phyloP scores from a whole-genome alignment of 2,797 vertebrate genomes.

The Lagodon rhomboides region DNA sequence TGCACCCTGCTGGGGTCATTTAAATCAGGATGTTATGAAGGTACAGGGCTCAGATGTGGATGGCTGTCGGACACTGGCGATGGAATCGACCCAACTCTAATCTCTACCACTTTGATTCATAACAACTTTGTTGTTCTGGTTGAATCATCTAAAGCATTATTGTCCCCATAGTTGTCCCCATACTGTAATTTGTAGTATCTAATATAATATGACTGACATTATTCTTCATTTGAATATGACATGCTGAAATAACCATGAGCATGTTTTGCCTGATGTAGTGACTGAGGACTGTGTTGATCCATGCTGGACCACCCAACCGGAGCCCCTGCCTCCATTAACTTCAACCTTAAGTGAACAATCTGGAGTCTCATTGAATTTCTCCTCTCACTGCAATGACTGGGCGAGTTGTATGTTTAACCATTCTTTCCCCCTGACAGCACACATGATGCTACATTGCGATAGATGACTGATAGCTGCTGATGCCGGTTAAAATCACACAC shows the following conservation, averaged over 20 bases:
- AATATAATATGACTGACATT: too few relatives aligned
- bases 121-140: too few relatives aligned
- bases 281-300: slow-evolving; percentile 29
- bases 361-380: slow-evolving; percentile 54
- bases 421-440: slow-evolving; percentile 13
- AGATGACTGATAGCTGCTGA: slow-evolving; percentile 13
- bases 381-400: slow-evolving; percentile 30
- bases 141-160: too few relatives aligned
- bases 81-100: too few relatives aligned
- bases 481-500: slow-evolving; percentile 38
- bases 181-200: too few relatives aligned
- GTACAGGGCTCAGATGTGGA: too few relatives aligned
- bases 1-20: too few relatives aligned
- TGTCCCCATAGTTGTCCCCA: too few relatives aligned
- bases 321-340: neutral
- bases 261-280: neutral
- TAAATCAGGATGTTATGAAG: too few relatives aligned
- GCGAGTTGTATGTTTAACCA: slow-evolving; percentile 23
- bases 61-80: too few relatives aligned
- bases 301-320: slow-evolving; percentile 35
- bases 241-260: neutral
- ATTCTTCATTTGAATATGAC: neutral
- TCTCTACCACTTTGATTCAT: too few relatives aligned
- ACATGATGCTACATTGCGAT: slow-evolving; percentile 3
- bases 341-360: neutral